A percentile compares a stretch with the other conserved stretches of the same genome.
Conservation (phyloP, 2,113 vertebrate genomes). For the Entelurus aequoreus region DNA sequence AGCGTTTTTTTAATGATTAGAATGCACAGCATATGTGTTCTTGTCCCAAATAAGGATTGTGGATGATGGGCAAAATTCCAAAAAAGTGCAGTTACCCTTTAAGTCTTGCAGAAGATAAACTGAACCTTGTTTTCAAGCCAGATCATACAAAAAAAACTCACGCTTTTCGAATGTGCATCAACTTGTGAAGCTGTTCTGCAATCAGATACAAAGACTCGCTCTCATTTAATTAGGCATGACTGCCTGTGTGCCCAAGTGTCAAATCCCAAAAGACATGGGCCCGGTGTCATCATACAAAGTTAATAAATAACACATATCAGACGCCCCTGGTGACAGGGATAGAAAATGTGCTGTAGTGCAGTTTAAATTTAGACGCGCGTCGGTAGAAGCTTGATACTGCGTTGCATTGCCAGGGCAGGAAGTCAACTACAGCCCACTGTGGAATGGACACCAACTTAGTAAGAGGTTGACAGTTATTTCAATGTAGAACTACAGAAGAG, state of each 20-base stretch:
- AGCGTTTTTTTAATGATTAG: too few species aligned
- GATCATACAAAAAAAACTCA: not conserved
- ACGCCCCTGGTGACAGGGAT: slow-evolving; percentile 42
- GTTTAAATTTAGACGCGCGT: slow-evolving; percentile 65
- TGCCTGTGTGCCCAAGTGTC: slow-evolving; percentile 27
- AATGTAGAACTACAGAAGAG: slow-evolving; percentile 2
- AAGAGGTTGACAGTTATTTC: slow-evolving; percentile 4
- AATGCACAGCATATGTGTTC: too few species aligned
- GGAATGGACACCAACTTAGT: slow-evolving; percentile 20
- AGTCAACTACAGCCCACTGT: slow-evolving; percentile 18
- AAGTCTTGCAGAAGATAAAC: not conserved
- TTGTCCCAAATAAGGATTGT: too few species aligned
- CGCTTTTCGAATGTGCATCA: not conserved
- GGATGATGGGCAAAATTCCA: too few species aligned
- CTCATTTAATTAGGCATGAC: slow-evolving; percentile 10
- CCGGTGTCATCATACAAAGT: slow-evolving; percentile 46
- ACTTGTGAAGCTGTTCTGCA: slow-evolving; percentile 1
- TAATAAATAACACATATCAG: slow-evolving; percentile 62
- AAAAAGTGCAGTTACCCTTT: too few species aligned
- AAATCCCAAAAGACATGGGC: slow-evolving; percentile 58
- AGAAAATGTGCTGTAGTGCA: slow-evolving; percentile 54
- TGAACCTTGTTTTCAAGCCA: not conserved
- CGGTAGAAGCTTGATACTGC: slow-evolving; percentile 35
- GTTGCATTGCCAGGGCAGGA: slow-evolving; percentile 20
- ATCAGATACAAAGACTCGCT: slow-evolving; percentile 4